Evolutionary conservation across 2,113 vertebrate genomes (phyloP).

Genomic region (Synchiropus splendidus): DNA sequence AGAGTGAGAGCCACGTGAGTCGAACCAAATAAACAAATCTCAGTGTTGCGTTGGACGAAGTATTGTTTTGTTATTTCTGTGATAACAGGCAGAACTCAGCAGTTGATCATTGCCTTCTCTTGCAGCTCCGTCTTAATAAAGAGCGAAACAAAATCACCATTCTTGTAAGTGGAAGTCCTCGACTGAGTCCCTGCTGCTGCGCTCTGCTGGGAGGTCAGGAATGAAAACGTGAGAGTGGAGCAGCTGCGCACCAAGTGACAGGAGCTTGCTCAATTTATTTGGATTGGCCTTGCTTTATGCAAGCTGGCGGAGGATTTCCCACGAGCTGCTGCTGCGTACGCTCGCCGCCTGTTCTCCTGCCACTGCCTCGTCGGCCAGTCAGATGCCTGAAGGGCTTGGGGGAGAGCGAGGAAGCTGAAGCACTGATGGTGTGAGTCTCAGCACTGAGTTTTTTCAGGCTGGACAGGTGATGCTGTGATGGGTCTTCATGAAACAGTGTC

Average conservation of each 20-base stretch:
- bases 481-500: too few species aligned
- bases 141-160: slow-evolving; percentile 1
- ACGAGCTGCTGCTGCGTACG: slow-evolving; percentile 22
- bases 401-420: too few species aligned
- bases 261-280: slow-evolving; percentile 52
- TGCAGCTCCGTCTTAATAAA: neutral
- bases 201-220: slow-evolving; percentile 32
- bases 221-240: slow-evolving; percentile 33
- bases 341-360: too few species aligned
- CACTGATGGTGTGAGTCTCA: too few species aligned
- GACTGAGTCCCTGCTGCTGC: slow-evolving; percentile 6
- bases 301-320: slow-evolving; percentile 34
- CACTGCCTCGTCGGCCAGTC: too few species aligned
- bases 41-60: neutral
- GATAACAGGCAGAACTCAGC: too few species aligned
- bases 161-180: slow-evolving; percentile 1
- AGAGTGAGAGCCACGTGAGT: too few species aligned
- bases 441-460: too few species aligned
- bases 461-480: too few species aligned
- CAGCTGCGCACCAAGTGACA: slow-evolving; percentile 50
- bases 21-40: neutral
- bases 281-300: slow-evolving; percentile 52
- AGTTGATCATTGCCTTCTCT: neutral
- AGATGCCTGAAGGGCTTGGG: too few species aligned
- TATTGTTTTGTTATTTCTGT: neutral